Base-by-base conservation (phyloP, 2,797 vertebrate genomes). In the Kryptopterus vitreolus region DNA sequence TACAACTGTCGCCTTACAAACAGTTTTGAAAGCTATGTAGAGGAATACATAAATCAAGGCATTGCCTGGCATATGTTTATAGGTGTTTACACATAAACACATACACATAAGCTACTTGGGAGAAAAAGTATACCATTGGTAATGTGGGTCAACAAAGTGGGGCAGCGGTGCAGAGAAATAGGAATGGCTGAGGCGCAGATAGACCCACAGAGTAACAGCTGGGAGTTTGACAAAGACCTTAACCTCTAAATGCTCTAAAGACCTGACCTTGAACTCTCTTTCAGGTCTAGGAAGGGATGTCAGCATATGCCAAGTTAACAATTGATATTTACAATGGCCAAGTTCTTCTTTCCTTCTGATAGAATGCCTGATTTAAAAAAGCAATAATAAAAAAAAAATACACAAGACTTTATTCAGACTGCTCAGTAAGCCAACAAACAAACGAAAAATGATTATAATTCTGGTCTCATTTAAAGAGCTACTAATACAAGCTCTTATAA, bases 241-340 rank as follows among this genome's bases (percentile, higher is more conserved):
- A 29, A 29, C 68, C 68, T 13, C 18, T 1, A 31, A 71, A 52
- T 52, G 18, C 68, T 53, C 69, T 29, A 71, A 71, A 53, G 11
- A 29, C 68, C 26, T 71, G 68, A 71, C 68, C 68, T 48, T 71
- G 48, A 53, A 71, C 68, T 53, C 33, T 18, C 68, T 71, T 71
- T 71, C 18, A 2, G 31, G 68, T 71, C 48, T 71, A 48, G 26
- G 48, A 53, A 71, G 68, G 68, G 68, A 71, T 71, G 68, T 71
- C 18, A 12, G 18, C 12, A 71, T 53, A 52, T n/a, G 18, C 68
- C 31, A 31, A 53, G 48, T 22, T 26, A 71, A 53, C 68, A 71
- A 71, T 33, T 70, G 22, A 24, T 52, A 29, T 70, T 71, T 71
- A 71, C 68, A 53, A 53, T 33, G 46, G 46, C 24, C 10, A 20